Conservation (phyloP, 2,797 vertebrate species). For the Lerista edwardsae region DNA sequence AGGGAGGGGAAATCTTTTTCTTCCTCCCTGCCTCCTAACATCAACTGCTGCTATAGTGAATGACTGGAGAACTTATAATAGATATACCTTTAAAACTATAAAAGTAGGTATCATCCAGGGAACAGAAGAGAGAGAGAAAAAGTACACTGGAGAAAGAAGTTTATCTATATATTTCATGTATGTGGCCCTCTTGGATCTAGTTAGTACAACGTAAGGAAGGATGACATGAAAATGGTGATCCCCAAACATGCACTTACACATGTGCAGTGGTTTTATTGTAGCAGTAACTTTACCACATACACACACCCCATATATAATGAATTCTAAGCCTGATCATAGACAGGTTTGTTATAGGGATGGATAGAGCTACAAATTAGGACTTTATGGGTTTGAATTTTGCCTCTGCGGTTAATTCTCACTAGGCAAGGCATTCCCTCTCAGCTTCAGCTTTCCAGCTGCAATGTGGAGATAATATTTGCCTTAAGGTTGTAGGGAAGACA, state of each 20-base stretch:
- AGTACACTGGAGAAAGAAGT: neutral
- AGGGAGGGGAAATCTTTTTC: constrained; percentile 25
- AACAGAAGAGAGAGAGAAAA: neutral
- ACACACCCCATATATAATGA: too few relatives aligned
- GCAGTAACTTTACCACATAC: too few relatives aligned
- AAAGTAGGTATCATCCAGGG: neutral
- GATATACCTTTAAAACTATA: neutral
- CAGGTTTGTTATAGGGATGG: neutral
- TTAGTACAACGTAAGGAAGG: neutral
- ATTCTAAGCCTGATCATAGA: neutral
- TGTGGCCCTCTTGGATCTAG: neutral
- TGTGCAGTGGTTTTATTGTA: neutral
- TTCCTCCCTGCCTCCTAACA: constrained; percentile 8
- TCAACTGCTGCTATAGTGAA: neutral
- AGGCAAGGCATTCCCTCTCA: too few relatives aligned
- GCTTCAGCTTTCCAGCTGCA: too few relatives aligned
- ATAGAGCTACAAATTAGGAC: too few relatives aligned
- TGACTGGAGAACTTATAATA: constrained; percentile 35
- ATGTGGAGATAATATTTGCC: too few relatives aligned
- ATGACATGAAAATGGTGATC: neutral
- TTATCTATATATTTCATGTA: neutral
- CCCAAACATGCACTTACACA: neutral
- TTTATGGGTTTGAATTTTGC: too few relatives aligned
- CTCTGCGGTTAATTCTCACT: too few relatives aligned
- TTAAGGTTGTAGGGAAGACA: too few relatives aligned